These are phyloP conservation scores for Drosophila pandora DNA, from an alignment of 1,140 invertebrate genomes.

Conservation along the genomic window DNA sequence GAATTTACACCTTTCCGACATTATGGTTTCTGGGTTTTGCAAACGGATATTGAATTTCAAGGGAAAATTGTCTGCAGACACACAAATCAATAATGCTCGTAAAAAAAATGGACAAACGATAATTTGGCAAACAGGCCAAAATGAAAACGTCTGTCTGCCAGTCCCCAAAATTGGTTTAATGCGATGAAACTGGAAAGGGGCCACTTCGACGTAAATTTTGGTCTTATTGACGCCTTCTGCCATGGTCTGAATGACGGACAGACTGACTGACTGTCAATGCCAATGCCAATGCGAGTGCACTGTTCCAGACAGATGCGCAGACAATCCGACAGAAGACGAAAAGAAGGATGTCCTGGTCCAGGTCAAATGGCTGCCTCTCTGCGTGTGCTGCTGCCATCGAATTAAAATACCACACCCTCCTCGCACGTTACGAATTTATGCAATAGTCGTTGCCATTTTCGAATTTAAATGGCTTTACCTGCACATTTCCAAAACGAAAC, in stretches of 20 bases:
- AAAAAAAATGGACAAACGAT: conserved; percentile 24
- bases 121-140: conserved; percentile 31
- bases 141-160: conserved; percentile 38
- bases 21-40: neutral
- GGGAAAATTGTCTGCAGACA: conserved; percentile 16
- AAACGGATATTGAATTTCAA: conserved; percentile 3
- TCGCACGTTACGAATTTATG: conserved; percentile 54
- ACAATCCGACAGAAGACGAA: conserved; percentile 13
- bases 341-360: conserved; percentile 9
- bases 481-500: conserved; percentile 50
- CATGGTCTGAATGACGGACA: conserved; percentile 14
- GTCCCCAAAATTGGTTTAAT: conserved; percentile 56
- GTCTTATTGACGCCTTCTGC: conserved; percentile 37
- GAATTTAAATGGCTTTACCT: conserved; percentile 65
- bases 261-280: conserved; percentile 21
- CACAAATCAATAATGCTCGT: conserved; percentile 42
- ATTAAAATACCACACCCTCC: conserved; percentile 44
- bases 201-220: conserved; percentile 21
- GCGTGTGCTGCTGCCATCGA: conserved; percentile 39
- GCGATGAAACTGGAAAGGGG: conserved; percentile 12
- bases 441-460: conserved; percentile 63
- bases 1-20: neutral
- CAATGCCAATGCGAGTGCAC: conserved; percentile 67
- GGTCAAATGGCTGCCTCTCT: conserved; percentile 30
- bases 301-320: conserved; percentile 68